Evolutionary conservation across 2,113 vertebrate genomes (phyloP), one percentile per base, ranked within the genome.

Genomic region (Pavo muticus): DNA sequence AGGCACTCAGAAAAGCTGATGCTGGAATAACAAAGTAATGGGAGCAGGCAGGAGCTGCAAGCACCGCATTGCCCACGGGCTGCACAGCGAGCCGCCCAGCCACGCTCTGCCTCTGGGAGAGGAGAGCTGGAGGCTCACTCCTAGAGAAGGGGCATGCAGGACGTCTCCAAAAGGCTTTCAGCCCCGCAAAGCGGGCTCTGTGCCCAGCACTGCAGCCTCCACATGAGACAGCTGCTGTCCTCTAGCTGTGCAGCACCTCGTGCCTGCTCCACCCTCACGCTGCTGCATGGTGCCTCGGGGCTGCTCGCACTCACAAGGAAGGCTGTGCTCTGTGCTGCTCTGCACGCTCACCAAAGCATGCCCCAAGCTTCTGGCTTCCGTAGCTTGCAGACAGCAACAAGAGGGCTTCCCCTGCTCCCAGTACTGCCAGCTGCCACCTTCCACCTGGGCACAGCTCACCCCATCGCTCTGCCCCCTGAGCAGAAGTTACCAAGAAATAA

Each of bases 191-290:
- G 59, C 7, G 7, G 27, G 30, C 40, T 73, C 81, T 48, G 45
- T 17, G 7, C 3, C 4, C 0, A 35, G 0, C 13, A 52, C 68
- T 79, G 45, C 48, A 39, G 56, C 13, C 74, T 15, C 21, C 57
- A 19, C 30, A 0, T 0, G 0, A 42, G 23, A 2, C 0, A 84
- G 24, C 19, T 3, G 1, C 23, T 1, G 10, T 56, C 57, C 42
- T 61, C 68, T 21, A 23, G 5, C 20, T 1, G 0, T 1, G 2
- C 19, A 60, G 48, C 24, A 6, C 29, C 24, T 4, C 35, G 25
- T 37, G 77, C 74, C 77, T 27, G 42, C 65, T 69, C 92, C 73
- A 52, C 48, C 61, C 50, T n/a, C 8, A 2, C 2, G 0, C 2
- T 16, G 64, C 61, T 23, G 3, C 24, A 11, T 14, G 27, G 30